phyloP scores from a whole-genome alignment of 1,140 invertebrate species.

The Drosophila athabasca region DNA sequence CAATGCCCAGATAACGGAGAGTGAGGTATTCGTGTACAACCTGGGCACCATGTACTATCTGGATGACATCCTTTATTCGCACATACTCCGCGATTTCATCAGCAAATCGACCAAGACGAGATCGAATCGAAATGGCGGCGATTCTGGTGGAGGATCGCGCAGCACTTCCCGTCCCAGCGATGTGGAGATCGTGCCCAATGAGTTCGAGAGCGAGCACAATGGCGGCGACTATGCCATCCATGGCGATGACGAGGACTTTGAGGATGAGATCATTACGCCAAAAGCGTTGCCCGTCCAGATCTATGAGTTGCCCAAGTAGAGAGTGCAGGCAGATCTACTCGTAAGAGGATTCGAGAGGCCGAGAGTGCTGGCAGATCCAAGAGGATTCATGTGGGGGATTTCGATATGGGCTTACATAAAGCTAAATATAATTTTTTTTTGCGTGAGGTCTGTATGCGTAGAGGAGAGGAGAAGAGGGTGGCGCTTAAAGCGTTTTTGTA shows the following conservation, averaged over 20 bases:
- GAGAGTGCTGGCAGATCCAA: too few relatives aligned
- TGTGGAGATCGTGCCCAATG: conserved; percentile 84
- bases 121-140: conserved; percentile 63
- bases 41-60: conserved; percentile 87
- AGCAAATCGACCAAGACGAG: conserved; percentile 68
- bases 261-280: conserved; percentile 83
- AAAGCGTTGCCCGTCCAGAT: conserved; percentile 82
- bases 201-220: conserved; percentile 75
- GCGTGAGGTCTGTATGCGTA: conserved; percentile 32
- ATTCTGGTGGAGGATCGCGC: conserved; percentile 58
- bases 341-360: too few relatives aligned
- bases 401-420: conserved; percentile 7
- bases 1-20: conserved; percentile 85
- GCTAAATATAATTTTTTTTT: conserved; percentile 34
- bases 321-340: too few relatives aligned
- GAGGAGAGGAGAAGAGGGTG: conserved; percentile 8
- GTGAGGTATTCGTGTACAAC: conserved; percentile 87
- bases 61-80: conserved; percentile 85
- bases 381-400: too few relatives aligned
- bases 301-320: conserved; percentile 81
- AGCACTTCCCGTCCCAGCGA: conserved; percentile 71
- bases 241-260: conserved; percentile 80
- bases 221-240: conserved; percentile 77
- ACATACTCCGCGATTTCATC: conserved; percentile 76
- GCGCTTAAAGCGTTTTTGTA: conserved; percentile 77